Evolutionary conservation across 2,888 invertebrate genomes (phyloP).

Genomic region (Nemotelus nigrinus): DNA sequence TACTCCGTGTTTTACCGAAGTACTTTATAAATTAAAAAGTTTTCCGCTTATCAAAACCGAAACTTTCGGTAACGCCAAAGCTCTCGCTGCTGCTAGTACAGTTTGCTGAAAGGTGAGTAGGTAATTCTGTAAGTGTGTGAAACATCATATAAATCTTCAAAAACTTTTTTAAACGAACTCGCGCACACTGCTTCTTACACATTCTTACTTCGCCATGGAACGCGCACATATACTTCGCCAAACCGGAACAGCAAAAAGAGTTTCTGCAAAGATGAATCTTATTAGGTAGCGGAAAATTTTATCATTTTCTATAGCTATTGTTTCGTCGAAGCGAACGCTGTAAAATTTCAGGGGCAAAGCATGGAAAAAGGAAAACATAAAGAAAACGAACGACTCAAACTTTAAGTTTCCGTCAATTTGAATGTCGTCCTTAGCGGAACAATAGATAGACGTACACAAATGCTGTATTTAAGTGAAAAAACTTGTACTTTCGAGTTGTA

Average conservation of each 20-base stretch:
- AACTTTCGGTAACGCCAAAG: neutral
- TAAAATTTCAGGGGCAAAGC: conserved; percentile 13
- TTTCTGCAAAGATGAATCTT: conserved; percentile 14
- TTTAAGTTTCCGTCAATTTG: conserved; percentile 33
- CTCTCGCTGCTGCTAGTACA: no score
- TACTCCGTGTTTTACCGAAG: conserved; percentile 44
- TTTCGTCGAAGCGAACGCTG: conserved; percentile 12
- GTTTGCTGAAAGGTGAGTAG: neutral
- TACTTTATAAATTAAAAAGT: conserved; percentile 50
- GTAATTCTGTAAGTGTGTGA: neutral
- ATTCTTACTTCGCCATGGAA: neutral
- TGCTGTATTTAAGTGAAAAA: conserved; percentile 36
- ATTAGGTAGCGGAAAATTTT: conserved; percentile 31
- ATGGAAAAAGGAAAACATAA: neutral
- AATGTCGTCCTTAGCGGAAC: neutral
- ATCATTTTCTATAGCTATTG: conserved; percentile 36
- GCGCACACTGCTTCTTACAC: neutral
- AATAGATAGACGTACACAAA: neutral
- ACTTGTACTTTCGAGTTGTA: conserved; percentile 14
- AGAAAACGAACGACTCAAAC: conserved; percentile 22
- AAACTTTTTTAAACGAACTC: conserved; percentile 16
- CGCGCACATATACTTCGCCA: neutral
- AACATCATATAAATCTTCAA: conserved; percentile 23
- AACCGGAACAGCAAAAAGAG: neutral
- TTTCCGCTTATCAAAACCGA: conserved; percentile 47